These are phyloP conservation scores for Falco punctatus DNA, from an alignment of 2,113 vertebrate genomes.

Conservation along the genomic window DNA sequence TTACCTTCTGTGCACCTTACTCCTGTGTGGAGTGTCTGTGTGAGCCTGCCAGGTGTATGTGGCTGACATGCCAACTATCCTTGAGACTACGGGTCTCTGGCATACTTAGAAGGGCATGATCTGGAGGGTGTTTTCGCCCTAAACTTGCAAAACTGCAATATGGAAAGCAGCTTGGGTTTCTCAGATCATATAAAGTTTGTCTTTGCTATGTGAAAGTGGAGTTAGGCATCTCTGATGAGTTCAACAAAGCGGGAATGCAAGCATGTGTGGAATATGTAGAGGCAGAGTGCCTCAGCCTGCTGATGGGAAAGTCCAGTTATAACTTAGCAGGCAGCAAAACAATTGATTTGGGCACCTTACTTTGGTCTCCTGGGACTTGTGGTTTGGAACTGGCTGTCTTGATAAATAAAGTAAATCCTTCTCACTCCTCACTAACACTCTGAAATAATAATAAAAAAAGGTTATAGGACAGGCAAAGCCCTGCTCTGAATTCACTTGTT, in stretches of 20 bases:
- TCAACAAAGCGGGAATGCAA: not conserved
- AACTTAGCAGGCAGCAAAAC: not conserved
- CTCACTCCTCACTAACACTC: not conserved
- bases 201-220: not conserved
- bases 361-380: not conserved
- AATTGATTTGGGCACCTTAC: not conserved
- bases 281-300: not conserved
- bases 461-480: not conserved
- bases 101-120: not conserved
- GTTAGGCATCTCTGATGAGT: not conserved
- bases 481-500: not conserved
- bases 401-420: not conserved
- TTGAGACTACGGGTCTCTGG: not conserved
- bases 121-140: not conserved
- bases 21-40: not conserved
- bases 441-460: not conserved
- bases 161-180: not conserved
- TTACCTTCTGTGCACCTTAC: not conserved
- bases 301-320: not conserved
- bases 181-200: not conserved
- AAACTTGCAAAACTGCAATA: not conserved
- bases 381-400: not conserved
- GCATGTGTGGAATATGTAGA: not conserved
- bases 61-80: not conserved
- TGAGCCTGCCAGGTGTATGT: not conserved